phyloP scores from a whole-genome alignment of 2,888 invertebrate species.

The Erannis defoliaria region DNA sequence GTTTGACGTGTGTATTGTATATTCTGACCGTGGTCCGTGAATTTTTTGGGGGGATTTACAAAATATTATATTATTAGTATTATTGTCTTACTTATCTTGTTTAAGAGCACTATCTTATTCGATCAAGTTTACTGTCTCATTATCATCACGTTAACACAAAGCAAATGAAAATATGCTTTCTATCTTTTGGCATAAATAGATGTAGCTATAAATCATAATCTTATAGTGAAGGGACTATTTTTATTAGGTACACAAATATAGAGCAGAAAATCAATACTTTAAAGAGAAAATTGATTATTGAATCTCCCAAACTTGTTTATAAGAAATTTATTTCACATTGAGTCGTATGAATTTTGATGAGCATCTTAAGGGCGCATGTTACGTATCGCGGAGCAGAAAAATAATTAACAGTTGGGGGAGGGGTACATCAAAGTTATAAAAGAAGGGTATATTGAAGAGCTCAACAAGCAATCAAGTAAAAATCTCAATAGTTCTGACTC shows the following conservation, averaged over 20 bases:
- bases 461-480: conserved; percentile 86
- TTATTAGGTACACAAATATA: neutral
- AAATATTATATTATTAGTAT: too few species aligned
- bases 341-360: conserved; percentile 80
- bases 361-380: conserved; percentile 74
- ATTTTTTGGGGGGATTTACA: too few species aligned
- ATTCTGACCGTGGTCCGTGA: too few species aligned
- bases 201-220: too few species aligned
- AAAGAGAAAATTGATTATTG: conserved; percentile 12
- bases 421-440: conserved; percentile 83
- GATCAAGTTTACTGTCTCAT: too few species aligned
- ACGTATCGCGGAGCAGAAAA: conserved; percentile 80
- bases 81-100: too few species aligned
- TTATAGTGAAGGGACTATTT: too few species aligned
- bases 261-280: neutral
- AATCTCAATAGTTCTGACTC: conserved; percentile 85
- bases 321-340: conserved; percentile 69
- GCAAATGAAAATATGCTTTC: too few species aligned
- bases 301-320: conserved; percentile 55
- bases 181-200: too few species aligned
- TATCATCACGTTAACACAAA: too few species aligned
- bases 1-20: too few species aligned
- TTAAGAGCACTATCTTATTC: too few species aligned
- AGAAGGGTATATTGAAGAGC: conserved; percentile 83
- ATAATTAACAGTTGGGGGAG: conserved; percentile 82